Evolutionary conservation across 2,797 vertebrate genomes (phyloP), one percentile per base, ranked within the genome.

Genomic region (Pipistrellus pygmaeus): DNA sequence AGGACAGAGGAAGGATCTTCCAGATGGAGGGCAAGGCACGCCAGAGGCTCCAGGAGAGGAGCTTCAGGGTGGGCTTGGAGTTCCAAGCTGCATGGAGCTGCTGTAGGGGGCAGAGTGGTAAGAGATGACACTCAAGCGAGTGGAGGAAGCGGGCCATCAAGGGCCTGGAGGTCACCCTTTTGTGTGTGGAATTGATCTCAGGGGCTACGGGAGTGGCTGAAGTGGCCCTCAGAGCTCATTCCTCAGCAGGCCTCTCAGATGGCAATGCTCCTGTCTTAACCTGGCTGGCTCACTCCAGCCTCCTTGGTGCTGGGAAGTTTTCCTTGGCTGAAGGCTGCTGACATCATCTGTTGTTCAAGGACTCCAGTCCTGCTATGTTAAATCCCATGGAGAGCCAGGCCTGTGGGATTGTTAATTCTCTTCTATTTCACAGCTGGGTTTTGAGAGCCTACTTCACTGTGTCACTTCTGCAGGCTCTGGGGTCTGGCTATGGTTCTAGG

Each of bases 11-110:
- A 20, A 76, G 4, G n/a, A 9, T 27, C 11, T 84, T 85, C 30
- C 38, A 77, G 57, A 21, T 18, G 38, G 62, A 62, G 41, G 23
- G 4, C 46, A 53, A 3, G 68, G 4, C 21, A 2, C 21, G 72
- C 5, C 25, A 57, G 62, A 85, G 68, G 32, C 18, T 20, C 41
- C 1, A 38, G 10, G 25, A 76, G 23, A 93, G 66, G 62, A 20
- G 14, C 5, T 14, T 15, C 18, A 12, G 3, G n/a, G 32, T 2
- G 7, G 2, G 2, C 20, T 51, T 51, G 2, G 15, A 44, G 15
- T 64, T 13, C 10, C 2, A 30, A 64, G 64, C 20, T 32, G 2
- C 6, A 2, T 41, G 68, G 32, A 72, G 46, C n/a, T 30, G 21
- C 35, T 5, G 0, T 14, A 20, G 4, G 35, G 66, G 20, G 35